These are phyloP conservation scores for Mesoclemmys tuberculata DNA, from an alignment of 2,113 vertebrate genomes.

Conservation along the genomic window DNA sequence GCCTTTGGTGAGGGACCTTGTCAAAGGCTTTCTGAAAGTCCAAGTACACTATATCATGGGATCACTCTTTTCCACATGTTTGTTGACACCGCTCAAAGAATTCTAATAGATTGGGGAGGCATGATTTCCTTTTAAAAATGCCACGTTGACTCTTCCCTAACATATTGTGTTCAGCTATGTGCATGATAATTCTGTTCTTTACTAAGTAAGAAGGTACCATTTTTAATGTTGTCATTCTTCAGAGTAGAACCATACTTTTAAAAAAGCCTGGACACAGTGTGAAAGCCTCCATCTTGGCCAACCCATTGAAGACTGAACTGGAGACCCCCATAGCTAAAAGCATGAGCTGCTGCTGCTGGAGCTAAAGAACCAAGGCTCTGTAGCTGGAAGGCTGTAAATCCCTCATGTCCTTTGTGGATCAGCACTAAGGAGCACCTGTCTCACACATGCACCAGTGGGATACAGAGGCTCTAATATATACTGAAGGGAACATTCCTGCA, in stretches of 20 bases:
- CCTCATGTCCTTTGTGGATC: constrained; percentile 18
- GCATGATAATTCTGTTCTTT: neutral
- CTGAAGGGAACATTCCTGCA: constrained; percentile 9
- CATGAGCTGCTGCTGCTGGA: neutral
- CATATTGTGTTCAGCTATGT: neutral
- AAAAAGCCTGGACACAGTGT: constrained; percentile 1
- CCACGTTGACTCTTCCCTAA: neutral
- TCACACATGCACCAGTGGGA: neutral
- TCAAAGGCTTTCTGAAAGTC: neutral
- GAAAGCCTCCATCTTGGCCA: neutral
- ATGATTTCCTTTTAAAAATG: neutral
- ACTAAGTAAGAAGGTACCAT: neutral
- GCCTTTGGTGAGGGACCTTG: neutral
- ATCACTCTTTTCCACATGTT: neutral
- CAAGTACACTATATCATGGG: neutral
- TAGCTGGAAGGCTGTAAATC: constrained; percentile 18
- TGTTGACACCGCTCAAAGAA: neutral
- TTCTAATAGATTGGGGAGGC: neutral
- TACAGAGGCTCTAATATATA: constrained; percentile 27
- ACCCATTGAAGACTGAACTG: neutral
- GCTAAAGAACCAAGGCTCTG: neutral
- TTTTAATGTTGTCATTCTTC: constrained; percentile 7
- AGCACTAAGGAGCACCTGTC: constrained; percentile 21
- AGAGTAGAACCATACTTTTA: constrained; percentile 38
- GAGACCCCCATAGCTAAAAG: constrained; percentile 18